Evolutionary conservation across 2,113 vertebrate genomes (phyloP), one percentile per base, ranked within the genome.

Genomic region (Ptyas mucosa): DNA sequence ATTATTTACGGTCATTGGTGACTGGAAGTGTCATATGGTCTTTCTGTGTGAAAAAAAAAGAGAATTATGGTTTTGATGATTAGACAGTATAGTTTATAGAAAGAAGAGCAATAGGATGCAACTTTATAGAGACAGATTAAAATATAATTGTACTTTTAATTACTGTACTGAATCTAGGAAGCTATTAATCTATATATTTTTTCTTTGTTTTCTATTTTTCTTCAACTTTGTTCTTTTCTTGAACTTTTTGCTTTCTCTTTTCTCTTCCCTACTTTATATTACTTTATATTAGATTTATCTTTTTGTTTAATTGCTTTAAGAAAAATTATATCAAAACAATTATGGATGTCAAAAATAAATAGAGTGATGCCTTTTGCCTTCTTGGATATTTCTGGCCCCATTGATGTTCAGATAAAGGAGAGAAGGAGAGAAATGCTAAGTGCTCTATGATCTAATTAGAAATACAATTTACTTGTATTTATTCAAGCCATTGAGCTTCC

Each of bases 391-490:
- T 58, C 89, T 61, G 46, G 55, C 23, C 21, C 81, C n/a, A 46
- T 21, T 87, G 92, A 90, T 90, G 86, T 49, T 87, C 75, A 53
- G 92, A 89, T 81, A 69, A 93, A 90, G 90, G 55, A 64, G 55
- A 89, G 88, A 51, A 93, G 89, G 54, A 64, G 55, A 89, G 49
- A 58, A 93, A 34, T 64, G 57, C 46, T 64, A 87, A 90, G n/a
- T 87, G 92, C 49, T 93, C 55, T 90, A n/a, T 93, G 89, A 90
- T 93, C 89, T 90, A 93, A 90, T 93, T 90, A 93, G 92, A 61
- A 64, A 81, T 81, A 90, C 75, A 90, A 93, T 55, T 87, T 90
- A 93, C 81, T 85, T 29, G 55, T 64, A 93, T 90, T 90, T 93
- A 93, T 89, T 93, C 89, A 52, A 93, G 51, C 89, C 81, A 90